phyloP scores from a whole-genome alignment of 2,113 vertebrate species.

The Orientallactaga bullata region DNA sequence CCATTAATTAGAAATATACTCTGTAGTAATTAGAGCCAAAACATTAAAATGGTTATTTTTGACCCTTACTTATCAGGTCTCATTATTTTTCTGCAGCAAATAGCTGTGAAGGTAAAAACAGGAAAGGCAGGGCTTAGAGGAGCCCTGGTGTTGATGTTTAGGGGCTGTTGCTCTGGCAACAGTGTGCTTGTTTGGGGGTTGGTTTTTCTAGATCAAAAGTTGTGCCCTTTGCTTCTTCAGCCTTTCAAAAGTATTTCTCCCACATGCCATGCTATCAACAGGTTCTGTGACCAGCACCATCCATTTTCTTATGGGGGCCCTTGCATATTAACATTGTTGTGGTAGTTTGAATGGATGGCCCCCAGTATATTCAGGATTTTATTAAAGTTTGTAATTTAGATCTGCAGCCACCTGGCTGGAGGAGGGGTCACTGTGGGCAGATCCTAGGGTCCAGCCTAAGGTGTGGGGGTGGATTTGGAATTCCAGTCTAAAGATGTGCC shows the following conservation, averaged over 20 bases:
- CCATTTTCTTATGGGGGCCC: neutral
- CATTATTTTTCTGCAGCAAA: constrained; percentile 33
- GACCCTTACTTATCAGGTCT: neutral
- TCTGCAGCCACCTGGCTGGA: no score
- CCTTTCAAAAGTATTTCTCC: neutral
- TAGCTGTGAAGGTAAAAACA: constrained; percentile 77
- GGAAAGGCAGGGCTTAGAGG: constrained; percentile 85
- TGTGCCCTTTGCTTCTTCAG: constrained; percentile 53
- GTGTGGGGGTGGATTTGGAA: no score
- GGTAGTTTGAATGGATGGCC: no score
- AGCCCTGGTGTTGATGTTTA: constrained; percentile 75
- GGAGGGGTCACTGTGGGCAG: no score
- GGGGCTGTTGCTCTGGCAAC: constrained; percentile 79
- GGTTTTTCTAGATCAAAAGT: constrained; percentile 59
- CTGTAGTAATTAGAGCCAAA: neutral
- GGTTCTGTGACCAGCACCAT: neutral
- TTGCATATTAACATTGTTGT: no score
- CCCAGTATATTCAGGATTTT: no score
- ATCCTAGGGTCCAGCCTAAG: no score
- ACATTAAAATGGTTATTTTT: neutral
- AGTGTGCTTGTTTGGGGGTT: constrained; percentile 58
- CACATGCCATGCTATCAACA: no score
- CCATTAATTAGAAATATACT: neutral
- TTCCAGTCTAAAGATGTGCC: no score
- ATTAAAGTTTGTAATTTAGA: no score